Base-by-base conservation (phyloP, 2,113 vertebrate species). In the Nerophis ophidion region DNA sequence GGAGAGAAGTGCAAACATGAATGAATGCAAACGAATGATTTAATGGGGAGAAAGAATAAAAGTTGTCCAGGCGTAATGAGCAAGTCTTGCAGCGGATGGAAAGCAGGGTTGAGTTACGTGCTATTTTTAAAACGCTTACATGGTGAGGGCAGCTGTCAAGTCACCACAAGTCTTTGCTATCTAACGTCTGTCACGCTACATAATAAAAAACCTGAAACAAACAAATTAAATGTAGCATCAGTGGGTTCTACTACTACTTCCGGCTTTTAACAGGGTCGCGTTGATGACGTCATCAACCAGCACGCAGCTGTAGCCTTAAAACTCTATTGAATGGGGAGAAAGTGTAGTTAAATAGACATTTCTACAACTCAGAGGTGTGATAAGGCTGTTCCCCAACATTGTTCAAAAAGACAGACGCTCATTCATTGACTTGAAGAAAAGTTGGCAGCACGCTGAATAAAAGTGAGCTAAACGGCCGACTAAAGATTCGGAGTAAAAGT, bases 51-150 rank as follows among this genome's bases (percentile, higher is more conserved):
- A 26, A 26, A 26, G 26, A 26, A 26, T 26, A 26, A 26, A 26
- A 26, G 26, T 19, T 33, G 16, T 60, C 47, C 60, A 38, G 60
- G 42, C 54, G 48, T 26, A 56, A 36, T 54, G 26, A 69, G 66
- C 56, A 47, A 61, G 61, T 45, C 16, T 6, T 9, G 34, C 47
- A 62, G 57, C 59, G 57, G 65, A 66, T 60, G 74, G 71, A 77
- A 71, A 60, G 72, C 77, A 66, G 81, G 86, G 46, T 84, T 87
- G 67, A 63, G 72, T 90, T 91, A 84, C 89, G 80, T 61, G 76
- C 87, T 91, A 90, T 90, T 89, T 87, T 81, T 91, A 89, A 89
- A 11, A 35, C 38, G 14, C 44, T 48, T 60, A 48, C 60, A 79
- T 61, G 65, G 40, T 54, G 60, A 26, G 68, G 38, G 15, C 81